A percentile compares a stretch with the other conserved stretches of the same genome.
These are phyloP conservation scores for Echinarachnius parma DNA, from an alignment of 53 echinoderm and acorn worm species.

Conservation along the genomic window DNA sequence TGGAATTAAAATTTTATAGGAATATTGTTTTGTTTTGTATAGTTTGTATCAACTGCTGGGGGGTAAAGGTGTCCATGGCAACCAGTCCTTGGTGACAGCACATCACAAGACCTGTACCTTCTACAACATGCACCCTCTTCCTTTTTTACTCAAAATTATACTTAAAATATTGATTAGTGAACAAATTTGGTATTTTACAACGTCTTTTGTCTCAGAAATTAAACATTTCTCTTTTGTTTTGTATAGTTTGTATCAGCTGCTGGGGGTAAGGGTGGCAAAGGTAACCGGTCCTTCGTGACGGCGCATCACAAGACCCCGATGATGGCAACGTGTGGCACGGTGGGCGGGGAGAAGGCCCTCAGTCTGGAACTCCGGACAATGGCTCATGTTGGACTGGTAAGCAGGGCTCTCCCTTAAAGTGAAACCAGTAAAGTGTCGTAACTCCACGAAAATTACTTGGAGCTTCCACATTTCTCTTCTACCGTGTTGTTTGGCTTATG, in stretches of 20 bases:
- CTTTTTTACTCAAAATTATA: too few species aligned
- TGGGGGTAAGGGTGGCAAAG: conserved; percentile 81
- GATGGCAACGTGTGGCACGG: conserved; percentile 69
- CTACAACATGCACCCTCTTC: too few species aligned
- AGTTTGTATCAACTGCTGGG: conserved; percentile 73
- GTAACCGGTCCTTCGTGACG: conserved; percentile 71
- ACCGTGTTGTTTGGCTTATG: too few species aligned
- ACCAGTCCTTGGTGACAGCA: conserved; percentile 63
- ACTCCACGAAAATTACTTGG: too few species aligned
- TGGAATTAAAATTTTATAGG: too few species aligned
- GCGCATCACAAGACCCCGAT: conserved; percentile 70
- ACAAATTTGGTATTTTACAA: too few species aligned
- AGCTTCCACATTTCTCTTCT: too few species aligned
- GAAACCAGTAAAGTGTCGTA: too few species aligned
- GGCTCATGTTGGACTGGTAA: conserved; percentile 92
- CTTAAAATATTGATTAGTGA: too few species aligned
- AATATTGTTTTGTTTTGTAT: conserved; percentile 11
- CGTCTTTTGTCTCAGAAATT: too few species aligned
- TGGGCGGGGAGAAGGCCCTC: conserved; percentile 57
- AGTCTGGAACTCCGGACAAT: conserved; percentile 78
- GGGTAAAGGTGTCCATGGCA: conserved; percentile 82
- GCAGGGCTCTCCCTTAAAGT: too few species aligned
- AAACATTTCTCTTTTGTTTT: too few species aligned
- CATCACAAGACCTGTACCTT: conserved; percentile 69
- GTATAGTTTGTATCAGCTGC: conserved; percentile 63